A percentile compares a stretch with the other conserved stretches of the same genome.
phyloP scores from a whole-genome alignment of 2,888 invertebrate species.

The Sinelater perroti region DNA sequence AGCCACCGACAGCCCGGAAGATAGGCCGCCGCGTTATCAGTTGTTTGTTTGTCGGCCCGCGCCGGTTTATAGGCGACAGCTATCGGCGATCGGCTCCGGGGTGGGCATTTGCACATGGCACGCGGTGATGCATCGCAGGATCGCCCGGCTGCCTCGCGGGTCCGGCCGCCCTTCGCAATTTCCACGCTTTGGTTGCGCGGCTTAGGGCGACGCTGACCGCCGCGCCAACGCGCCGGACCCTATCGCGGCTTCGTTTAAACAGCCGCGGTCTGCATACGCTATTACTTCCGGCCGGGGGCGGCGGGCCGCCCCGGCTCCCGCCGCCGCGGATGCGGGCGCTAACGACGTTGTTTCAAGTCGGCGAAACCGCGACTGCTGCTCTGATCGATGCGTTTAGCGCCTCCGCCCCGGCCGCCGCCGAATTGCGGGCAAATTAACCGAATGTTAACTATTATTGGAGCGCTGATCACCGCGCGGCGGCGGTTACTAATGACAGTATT shows the following conservation, averaged over 20 bases:
- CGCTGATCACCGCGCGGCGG: conserved; percentile 45
- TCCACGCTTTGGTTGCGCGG: conserved; percentile 38
- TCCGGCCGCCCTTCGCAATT: conserved; percentile 38
- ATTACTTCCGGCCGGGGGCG: conserved; percentile 47
- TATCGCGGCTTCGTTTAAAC: conserved; percentile 47
- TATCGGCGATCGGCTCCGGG: conserved; percentile 42
- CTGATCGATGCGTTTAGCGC: conserved; percentile 31
- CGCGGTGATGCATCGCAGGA: conserved; percentile 26
- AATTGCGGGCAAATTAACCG: conserved; percentile 45
- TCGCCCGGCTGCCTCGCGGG: conserved; percentile 36
- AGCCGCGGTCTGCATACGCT: conserved; percentile 51
- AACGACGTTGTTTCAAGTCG: conserved; percentile 52
- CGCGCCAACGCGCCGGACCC: conserved; percentile 38
- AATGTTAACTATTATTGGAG: conserved; percentile 46
- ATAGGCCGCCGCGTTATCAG: conserved; percentile 44
- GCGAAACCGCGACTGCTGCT: conserved; percentile 29
- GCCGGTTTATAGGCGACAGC: conserved; percentile 42
- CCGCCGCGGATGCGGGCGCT: conserved; percentile 53
- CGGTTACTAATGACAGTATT: conserved; percentile 49
- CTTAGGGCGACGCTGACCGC: conserved; percentile 36
- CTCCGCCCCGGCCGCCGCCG: conserved; percentile 32
- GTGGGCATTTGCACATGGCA: conserved; percentile 40
- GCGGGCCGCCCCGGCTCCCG: conserved; percentile 42
- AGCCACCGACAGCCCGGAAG: conserved; percentile 45
- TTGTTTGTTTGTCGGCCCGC: conserved; percentile 47